Base-by-base conservation (phyloP, 2,888 invertebrate species). In the Spilosoma lubricipeda region DNA sequence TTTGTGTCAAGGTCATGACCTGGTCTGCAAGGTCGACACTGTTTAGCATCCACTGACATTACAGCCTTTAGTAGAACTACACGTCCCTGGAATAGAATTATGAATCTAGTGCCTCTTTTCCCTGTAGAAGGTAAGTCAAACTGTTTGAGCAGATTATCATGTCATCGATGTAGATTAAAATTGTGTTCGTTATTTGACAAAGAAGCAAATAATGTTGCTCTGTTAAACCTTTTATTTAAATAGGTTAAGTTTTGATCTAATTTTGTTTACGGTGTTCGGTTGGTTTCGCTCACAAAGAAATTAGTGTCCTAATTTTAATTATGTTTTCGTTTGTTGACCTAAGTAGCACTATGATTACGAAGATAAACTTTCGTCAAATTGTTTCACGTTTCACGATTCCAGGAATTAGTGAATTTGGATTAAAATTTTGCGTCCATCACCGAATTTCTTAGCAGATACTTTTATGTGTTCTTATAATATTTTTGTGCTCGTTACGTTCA, bases 1-100 rank as follows among this genome's bases (percentile, higher is more conserved):
- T 89, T 77, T 91, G 80, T 94, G 95, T 94, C 95, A 95, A 90
- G 95, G 94, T 90, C 93, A 85, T 85, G 92, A 90, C 92, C 91
- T 86, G 91, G 77, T 72, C 77, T 71, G 88, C 95, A 95, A 95
- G 95, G 95, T 95, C 94, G 92, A 63, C 82, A 81, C 85, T 94
- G 94, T 95, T 95, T 94, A 89, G 90, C 86, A 78, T 88, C 79
- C 82, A 81, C 82, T 87, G 88, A 85, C 88, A 89, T 84, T 90
- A 80, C 79, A 80, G 42, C 76, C 75, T 74, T 82, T 77, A 79
- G 76, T 79, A 76, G 52, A 33, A 67, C 70, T 73, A 73, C 72
- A 75, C 79, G 56, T 74, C 67, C 67, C 42, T 63, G 30, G 59
- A 2, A 33, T 30, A 48, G 33, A 74, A 64, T 72, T 77, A 94